A percentile compares a stretch with the other conserved stretches of the same genome.
Evolutionary conservation across 2,888 invertebrate genomes (phyloP).

Genomic region (Leuctra nigra): DNA sequence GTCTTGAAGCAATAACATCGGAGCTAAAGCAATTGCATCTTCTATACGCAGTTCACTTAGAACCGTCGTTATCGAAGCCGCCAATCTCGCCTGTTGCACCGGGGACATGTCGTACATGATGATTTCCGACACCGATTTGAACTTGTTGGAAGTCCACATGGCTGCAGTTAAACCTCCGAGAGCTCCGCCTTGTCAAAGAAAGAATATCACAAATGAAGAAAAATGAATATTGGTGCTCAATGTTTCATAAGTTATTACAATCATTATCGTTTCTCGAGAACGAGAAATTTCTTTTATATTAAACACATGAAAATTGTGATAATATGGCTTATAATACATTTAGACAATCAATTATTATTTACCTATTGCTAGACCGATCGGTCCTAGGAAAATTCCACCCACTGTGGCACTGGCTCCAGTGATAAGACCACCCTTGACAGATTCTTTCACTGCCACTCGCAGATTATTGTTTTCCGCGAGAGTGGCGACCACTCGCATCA

Average conservation of each 20-base stretch:
- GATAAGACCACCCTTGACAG: constrained; percentile 37
- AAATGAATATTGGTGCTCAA: too few relatives aligned
- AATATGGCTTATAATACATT: too few relatives aligned
- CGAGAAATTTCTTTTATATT: too few relatives aligned
- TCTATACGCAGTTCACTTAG: constrained; percentile 5
- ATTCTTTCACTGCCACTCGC: constrained; percentile 36
- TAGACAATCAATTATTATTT: too few relatives aligned
- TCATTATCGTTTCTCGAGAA: too few relatives aligned
- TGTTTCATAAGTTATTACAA: too few relatives aligned
- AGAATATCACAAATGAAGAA: too few relatives aligned
- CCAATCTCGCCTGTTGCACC: constrained; percentile 33
- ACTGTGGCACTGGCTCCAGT: constrained; percentile 36
- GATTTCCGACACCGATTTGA: constrained; percentile 36
- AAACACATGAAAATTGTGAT: too few relatives aligned
- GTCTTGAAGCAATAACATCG: background rate
- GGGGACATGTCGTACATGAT: constrained; percentile 36
- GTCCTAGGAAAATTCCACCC: constrained; percentile 39
- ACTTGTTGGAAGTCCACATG: constrained; percentile 33
- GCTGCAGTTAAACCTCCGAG: constrained; percentile 36
- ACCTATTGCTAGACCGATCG: constrained; percentile 40
- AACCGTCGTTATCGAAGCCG: constrained; percentile 13
- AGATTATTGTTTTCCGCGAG: constrained; percentile 37
- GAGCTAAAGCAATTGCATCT: constrained; percentile 8
- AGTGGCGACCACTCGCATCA: constrained; percentile 35
- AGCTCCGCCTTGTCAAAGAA: constrained; percentile 39